phyloP scores from a whole-genome alignment of 2,888 invertebrate genomes.

The Chymomyza fuscimana region DNA sequence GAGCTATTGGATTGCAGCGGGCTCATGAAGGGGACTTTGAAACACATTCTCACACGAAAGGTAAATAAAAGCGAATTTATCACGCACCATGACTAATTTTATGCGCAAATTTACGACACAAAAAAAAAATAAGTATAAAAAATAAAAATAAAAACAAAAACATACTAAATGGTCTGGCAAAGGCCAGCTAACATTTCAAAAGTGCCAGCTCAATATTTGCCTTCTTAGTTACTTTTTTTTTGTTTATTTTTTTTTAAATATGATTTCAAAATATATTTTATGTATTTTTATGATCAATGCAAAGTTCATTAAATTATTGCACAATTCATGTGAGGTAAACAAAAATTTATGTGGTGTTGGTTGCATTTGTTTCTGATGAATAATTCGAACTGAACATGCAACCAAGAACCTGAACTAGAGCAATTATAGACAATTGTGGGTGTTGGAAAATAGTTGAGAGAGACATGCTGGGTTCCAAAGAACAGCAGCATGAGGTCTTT shows the following conservation, averaged over 20 bases:
- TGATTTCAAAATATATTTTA: slow-evolving; percentile 68
- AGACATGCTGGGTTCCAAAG: too few relatives aligned
- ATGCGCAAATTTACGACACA: slow-evolving; percentile 59
- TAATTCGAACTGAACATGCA: slow-evolving; percentile 54
- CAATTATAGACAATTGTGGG: not conserved
- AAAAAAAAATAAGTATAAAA: slow-evolving; percentile 22
- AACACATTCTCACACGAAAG: slow-evolving; percentile 68
- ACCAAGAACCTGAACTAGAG: slow-evolving; percentile 7
- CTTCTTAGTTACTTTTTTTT: slow-evolving; percentile 12
- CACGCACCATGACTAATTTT: slow-evolving; percentile 70
- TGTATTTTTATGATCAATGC: slow-evolving; percentile 58
- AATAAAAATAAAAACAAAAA: slow-evolving; percentile 29
- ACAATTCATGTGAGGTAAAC: slow-evolving; percentile 28
- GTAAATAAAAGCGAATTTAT: slow-evolving; percentile 72
- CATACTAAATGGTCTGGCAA: slow-evolving; percentile 21
- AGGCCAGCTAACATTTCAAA: slow-evolving; percentile 31
- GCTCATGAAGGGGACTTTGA: slow-evolving; percentile 17
- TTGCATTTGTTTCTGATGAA: slow-evolving; percentile 38
- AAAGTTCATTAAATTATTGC: slow-evolving; percentile 59
- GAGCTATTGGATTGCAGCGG: not conserved
- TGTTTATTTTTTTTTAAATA: slow-evolving; percentile 30
- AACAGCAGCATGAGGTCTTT: too few relatives aligned
- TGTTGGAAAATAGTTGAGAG: too few relatives aligned
- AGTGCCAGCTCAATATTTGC: slow-evolving; percentile 20
- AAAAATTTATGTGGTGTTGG: slow-evolving; percentile 48